Evolutionary conservation across 2,888 invertebrate species (phyloP), one percentile per base, ranked within the genome.

Genomic region (Rhimphoctona megacephalus): DNA sequence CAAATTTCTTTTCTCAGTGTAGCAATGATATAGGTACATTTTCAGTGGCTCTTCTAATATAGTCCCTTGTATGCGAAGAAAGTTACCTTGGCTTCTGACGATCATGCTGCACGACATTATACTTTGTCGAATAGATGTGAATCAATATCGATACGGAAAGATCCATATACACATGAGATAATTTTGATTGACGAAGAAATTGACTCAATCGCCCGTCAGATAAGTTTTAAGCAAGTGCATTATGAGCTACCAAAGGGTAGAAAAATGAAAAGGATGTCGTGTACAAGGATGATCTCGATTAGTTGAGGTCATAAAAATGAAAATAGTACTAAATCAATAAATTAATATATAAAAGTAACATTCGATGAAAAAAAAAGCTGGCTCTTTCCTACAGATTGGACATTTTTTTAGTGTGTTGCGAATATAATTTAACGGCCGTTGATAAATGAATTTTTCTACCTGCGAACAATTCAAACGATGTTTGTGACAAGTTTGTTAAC

Each of bases 141-240:
- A 66, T 36, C 33, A 66, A 36, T 17, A 66, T 66, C 8, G 19
- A 7, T 11, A 66, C 8, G n/a, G 2, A 36, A n/a, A 14, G 57
- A 57, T 57, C 36, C 36, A 66, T 8, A n/a, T 19, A 33, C 5
- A 2, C 5, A 2, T 30, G 19, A 64, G 30, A 64, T 64, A 33
- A 64, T 66, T 66, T 66, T 66, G 25, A n/a, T 66, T n/a, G 66
- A 66, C 57, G 8, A 66, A 36, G 7, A 36, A 14, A 57, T 25
- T 57, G 25, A 57, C 57, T 57, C 57, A 5, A 57, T 57, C 25
- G 57, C 57, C 57, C n/a, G 25, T 25, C 25, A 57, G 9, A 17
- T 52, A 19, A 19, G 52, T n/a, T 25, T 22, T 22, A 2, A 2
- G n/a, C 22, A 8, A n/a, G 54, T 54, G 54, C 54, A 9, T 25